Evolutionary conservation across 2,113 vertebrate genomes (phyloP).

Genomic region (Chrysemys picta): DNA sequence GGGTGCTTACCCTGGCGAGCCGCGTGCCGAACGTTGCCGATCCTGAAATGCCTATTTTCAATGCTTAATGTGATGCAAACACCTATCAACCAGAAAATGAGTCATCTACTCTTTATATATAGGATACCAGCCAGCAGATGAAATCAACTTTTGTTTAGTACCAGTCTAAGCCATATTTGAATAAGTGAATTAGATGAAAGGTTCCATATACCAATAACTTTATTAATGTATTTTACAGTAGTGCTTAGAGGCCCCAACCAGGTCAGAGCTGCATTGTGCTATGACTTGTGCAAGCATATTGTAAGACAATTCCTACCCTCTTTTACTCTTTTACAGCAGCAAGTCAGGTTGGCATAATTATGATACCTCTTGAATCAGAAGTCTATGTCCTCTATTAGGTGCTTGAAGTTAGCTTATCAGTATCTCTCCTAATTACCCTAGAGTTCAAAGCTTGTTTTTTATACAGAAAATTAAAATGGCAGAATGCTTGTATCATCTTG

Average conservation of each 20-base stretch:
- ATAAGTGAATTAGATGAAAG: background rate
- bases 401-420: background rate
- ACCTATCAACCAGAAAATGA: background rate
- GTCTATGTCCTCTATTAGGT: background rate
- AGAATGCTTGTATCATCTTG: background rate
- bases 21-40: no score
- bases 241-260: background rate
- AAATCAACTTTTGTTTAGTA: background rate
- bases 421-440: background rate
- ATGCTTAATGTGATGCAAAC: background rate
- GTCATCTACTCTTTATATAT: background rate
- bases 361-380: background rate
- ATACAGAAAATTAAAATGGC: slow-evolving; percentile 28
- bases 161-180: background rate
- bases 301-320: background rate
- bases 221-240: background rate
- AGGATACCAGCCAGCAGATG: background rate
- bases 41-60: background rate
- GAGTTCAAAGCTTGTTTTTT: background rate
- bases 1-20: no score
- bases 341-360: background rate
- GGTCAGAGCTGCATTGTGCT: background rate
- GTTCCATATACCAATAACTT: background rate
- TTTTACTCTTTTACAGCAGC: background rate
- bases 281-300: accelerated